Evolutionary conservation across 2,113 vertebrate genomes (phyloP).

Genomic region (Gallinago undulata): DNA sequence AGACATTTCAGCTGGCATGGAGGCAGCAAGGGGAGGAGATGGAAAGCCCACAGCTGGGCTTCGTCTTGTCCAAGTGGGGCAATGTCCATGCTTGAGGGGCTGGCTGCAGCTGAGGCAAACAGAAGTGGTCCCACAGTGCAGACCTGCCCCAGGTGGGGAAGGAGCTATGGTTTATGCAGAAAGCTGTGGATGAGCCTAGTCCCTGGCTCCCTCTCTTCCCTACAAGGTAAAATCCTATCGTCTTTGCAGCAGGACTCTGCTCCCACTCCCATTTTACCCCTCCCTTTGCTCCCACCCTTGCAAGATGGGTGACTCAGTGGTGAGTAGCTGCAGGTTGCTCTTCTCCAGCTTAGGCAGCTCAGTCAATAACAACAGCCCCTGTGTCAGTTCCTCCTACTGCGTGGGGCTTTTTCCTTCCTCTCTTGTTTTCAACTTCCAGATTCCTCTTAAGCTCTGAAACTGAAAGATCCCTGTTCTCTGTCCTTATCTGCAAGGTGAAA

Average conservation of each 20-base stretch:
- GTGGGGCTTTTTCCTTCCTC: background rate
- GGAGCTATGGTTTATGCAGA: background rate
- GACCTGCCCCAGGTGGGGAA: background rate
- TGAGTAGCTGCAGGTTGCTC: rapidly evolving
- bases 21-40: background rate
- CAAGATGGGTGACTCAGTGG: rapidly evolving
- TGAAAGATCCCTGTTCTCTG: background rate
- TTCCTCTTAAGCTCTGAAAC: background rate
- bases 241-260: background rate
- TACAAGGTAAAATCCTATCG: rapidly evolving
- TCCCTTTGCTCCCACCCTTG: background rate
- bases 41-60: background rate
- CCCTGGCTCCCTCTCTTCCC: background rate
- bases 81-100: rapidly evolving
- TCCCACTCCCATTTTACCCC: rapidly evolving
- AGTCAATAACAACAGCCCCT: background rate
- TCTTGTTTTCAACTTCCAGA: background rate
- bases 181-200: background rate
- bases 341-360: rapidly evolving
- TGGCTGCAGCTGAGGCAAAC: background rate
- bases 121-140: background rate
- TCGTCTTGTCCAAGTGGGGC: background rate
- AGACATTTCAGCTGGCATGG: background rate
- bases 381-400: background rate
- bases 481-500: conserved; percentile 71